Conservation (phyloP, 1,140 invertebrate genomes). For the Rhagoletis zephyria region DNA sequence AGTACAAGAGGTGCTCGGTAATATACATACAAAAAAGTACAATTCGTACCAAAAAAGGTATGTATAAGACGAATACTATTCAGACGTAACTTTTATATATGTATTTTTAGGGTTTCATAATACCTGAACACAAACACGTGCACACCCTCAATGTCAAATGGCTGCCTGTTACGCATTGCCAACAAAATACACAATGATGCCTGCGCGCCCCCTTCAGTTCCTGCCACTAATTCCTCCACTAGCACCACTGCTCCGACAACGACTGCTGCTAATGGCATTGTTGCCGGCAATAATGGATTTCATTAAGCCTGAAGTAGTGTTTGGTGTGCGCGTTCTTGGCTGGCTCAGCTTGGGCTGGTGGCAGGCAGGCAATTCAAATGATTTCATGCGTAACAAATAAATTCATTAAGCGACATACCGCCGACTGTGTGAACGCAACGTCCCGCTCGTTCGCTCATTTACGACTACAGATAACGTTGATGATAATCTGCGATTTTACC, state of each 20-base stretch:
- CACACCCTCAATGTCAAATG: not conserved
- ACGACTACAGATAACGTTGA: constrained; percentile 22
- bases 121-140: not conserved
- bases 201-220: not conserved
- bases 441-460: constrained; percentile 45
- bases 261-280: not conserved
- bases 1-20: no score
- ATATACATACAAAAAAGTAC: no score
- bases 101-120: constrained; percentile 17
- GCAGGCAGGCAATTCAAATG: constrained; percentile 45
- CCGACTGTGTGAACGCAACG: constrained; percentile 1
- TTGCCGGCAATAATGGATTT: constrained; percentile 30
- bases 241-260: not conserved
- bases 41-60: no score
- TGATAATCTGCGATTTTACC: constrained; percentile 40
- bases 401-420: constrained; percentile 53
- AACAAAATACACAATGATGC: not conserved
- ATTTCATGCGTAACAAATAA: constrained; percentile 54
- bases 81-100: not conserved
- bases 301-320: constrained; percentile 6
- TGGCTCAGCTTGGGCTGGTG: not conserved
- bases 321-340: not conserved
- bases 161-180: not conserved
- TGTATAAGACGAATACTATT: not conserved
- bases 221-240: no score